These are phyloP conservation scores for Archips crataeganus DNA, from an alignment of 2,888 invertebrate genomes.

Conservation along the genomic window DNA sequence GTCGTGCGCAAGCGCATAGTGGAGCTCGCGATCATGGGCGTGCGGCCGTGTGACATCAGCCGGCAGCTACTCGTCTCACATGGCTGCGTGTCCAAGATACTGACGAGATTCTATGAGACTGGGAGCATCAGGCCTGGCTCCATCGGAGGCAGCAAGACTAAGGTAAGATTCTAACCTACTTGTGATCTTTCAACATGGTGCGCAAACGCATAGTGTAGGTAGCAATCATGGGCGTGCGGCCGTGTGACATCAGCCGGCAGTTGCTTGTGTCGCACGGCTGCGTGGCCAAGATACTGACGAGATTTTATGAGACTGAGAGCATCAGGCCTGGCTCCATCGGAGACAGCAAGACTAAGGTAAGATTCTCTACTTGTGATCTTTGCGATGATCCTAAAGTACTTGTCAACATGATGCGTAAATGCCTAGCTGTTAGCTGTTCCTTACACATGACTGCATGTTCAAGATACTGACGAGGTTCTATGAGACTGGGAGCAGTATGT, in stretches of 20 bases:
- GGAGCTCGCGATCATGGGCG: slow-evolving; percentile 96
- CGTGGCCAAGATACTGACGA: slow-evolving; percentile 97
- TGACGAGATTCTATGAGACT: slow-evolving; percentile 98
- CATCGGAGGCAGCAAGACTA: slow-evolving; percentile 97
- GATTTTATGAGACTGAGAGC: slow-evolving; percentile 61
- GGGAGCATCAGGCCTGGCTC: slow-evolving; percentile 98
- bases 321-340: slow-evolving; percentile 96
- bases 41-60: slow-evolving; percentile 98
- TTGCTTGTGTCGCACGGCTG: slow-evolving; percentile 98
- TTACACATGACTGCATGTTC: slow-evolving; percentile 98
- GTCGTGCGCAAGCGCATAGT: slow-evolving; percentile 97
- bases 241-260: slow-evolving; percentile 98
- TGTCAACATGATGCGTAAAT: no score
- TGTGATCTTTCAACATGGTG: slow-evolving; percentile 86
- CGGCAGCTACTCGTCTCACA: slow-evolving; percentile 97
- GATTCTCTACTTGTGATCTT: no score
- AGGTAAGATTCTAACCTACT: slow-evolving; percentile 87
- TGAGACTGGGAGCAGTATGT: not conserved
- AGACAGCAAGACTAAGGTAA: no score
- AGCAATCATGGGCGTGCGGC: slow-evolving; percentile 96
- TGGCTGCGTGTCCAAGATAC: slow-evolving; percentile 98
- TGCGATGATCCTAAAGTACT: no score
- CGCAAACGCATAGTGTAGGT: slow-evolving; percentile 90
- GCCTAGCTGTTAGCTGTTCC: slow-evolving; percentile 94
- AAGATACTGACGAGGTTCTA: slow-evolving; percentile 94